Evolutionary conservation across 2,797 vertebrate genomes (phyloP).

Genomic region (Columba guinea): DNA sequence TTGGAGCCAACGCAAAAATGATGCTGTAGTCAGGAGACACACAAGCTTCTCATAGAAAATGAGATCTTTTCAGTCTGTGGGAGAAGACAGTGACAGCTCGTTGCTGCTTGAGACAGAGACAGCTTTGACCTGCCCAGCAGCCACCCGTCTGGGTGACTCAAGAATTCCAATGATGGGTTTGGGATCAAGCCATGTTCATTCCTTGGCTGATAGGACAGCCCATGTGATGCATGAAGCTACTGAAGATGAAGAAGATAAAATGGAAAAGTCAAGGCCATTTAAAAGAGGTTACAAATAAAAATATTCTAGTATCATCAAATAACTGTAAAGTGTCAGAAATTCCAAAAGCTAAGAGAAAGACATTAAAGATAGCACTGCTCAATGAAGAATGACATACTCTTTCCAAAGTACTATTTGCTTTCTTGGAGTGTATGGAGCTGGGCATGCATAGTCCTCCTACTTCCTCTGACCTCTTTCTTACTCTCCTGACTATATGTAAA

Average conservation of each 20-base stretch:
- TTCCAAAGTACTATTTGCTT: background rate
- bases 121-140: background rate
- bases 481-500: background rate
- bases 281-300: background rate
- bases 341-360: background rate
- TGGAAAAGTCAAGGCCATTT: background rate
- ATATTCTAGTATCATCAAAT: background rate
- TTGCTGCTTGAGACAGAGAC: background rate
- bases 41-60: background rate
- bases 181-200: background rate
- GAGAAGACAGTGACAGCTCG: background rate
- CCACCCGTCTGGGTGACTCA: background rate
- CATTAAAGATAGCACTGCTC: background rate
- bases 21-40: background rate
- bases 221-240: background rate
- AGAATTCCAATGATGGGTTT: background rate
- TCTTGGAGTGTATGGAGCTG: background rate
- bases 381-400: background rate
- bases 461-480: accelerated
- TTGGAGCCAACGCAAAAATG: background rate
- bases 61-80: background rate
- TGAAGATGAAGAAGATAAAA: background rate
- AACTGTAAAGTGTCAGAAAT: background rate
- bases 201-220: background rate
- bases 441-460: background rate